phyloP scores from a whole-genome alignment of 2,797 vertebrate species.

The Chlorospingus semifuscus region DNA sequence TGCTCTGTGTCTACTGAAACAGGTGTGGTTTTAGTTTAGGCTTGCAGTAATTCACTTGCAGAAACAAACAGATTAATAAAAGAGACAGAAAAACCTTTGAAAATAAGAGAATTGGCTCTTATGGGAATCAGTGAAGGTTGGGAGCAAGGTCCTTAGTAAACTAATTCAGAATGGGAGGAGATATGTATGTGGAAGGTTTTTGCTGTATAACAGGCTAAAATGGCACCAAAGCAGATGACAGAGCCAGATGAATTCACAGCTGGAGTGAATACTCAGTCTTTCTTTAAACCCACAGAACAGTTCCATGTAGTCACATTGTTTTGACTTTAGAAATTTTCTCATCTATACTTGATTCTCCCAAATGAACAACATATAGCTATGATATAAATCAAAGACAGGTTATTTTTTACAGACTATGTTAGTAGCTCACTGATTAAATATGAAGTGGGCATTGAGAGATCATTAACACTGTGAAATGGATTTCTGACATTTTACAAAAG shows the following conservation, averaged over 20 bases:
- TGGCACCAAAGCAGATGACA: not conserved
- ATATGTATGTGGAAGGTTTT: not conserved
- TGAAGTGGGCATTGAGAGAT: constrained; percentile 37
- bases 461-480: constrained; percentile 19
- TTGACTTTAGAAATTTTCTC: not conserved
- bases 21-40: constrained; percentile 37
- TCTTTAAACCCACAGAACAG: not conserved
- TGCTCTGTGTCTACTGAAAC: not conserved
- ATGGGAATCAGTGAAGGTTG: not conserved
- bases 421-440: constrained; percentile 13
- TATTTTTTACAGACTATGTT: not conserved
- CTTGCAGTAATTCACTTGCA: constrained; percentile 20
- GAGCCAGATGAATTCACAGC: not conserved
- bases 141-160: not conserved
- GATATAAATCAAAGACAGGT: not conserved
- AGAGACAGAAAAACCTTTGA: not conserved
- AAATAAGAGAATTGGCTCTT: not conserved
- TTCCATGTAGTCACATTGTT: not conserved
- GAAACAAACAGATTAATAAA: not conserved
- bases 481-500: constrained; percentile 32
- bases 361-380: not conserved
- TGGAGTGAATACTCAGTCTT: not conserved
- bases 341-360: not conserved
- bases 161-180: not conserved
- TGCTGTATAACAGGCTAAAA: not conserved